Percentiles rank a stretch among this genome's conserved stretches.
Conservation (phyloP, 2,797 vertebrate genomes). For the Spea hammondii region DNA sequence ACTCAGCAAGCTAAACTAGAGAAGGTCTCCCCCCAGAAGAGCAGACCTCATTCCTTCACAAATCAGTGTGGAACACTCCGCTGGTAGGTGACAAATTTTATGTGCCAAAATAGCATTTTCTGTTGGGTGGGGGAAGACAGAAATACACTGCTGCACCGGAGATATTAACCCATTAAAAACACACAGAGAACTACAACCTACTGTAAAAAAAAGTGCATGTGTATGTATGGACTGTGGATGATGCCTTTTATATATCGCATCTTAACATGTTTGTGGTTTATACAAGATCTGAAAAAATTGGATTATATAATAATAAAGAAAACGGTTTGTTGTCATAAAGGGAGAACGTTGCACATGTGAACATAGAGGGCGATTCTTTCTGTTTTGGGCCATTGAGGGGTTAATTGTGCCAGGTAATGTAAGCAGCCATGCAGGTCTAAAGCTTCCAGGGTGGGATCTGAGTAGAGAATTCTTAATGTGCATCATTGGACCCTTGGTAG, state of each 20-base stretch:
- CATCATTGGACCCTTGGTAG: not conserved
- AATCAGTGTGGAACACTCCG: conserved; percentile 40
- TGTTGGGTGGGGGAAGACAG: not conserved
- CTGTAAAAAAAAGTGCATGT: not conserved
- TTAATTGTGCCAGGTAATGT: conserved; percentile 16
- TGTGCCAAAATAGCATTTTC: conserved; percentile 38
- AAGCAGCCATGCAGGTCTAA: not conserved
- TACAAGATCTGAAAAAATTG: not conserved
- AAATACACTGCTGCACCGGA: conserved; percentile 20
- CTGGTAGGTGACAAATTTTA: conserved; percentile 40
- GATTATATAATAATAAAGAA: not conserved
- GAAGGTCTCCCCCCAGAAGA: conserved; percentile 24
- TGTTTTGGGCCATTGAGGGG: not conserved
- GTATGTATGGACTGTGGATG: not conserved
- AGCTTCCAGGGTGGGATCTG: not conserved
- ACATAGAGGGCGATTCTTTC: not conserved
- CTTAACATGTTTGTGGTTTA: not conserved
- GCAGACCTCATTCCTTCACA: conserved; percentile 43
- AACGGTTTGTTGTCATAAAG: too few relatives aligned
- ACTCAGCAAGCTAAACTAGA: conserved; percentile 11
- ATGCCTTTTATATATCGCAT: not conserved
- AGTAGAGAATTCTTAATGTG: not conserved
- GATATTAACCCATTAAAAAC: conserved; percentile 18
- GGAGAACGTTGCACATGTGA: not conserved
- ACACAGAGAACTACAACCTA: not conserved